A percentile compares a stretch with the other conserved stretches of the same genome.
Evolutionary conservation across 2,888 invertebrate species (phyloP).

Genomic region (Drosophila antonietae): DNA sequence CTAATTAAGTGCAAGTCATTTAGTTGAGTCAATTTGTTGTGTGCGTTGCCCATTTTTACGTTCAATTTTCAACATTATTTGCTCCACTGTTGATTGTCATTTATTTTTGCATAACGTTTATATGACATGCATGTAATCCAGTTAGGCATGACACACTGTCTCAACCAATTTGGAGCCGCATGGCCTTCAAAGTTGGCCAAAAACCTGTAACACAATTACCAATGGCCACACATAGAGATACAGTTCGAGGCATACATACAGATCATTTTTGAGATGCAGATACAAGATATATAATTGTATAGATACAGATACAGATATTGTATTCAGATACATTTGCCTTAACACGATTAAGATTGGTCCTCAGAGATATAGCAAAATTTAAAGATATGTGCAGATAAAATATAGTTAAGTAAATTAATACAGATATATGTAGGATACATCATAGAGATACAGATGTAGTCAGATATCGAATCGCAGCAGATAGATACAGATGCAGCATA

Average conservation of each 20-base stretch:
- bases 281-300: background rate
- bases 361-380: background rate
- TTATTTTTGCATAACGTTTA: slow-evolving; percentile 46
- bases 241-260: background rate
- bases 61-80: slow-evolving; percentile 17
- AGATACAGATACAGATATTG: background rate
- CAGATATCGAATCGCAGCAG: background rate
- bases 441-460: background rate
- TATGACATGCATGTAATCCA: slow-evolving; percentile 29
- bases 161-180: slow-evolving; percentile 14
- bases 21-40: slow-evolving; percentile 9
- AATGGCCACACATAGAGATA: slow-evolving; percentile 32
- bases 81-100: slow-evolving; percentile 18
- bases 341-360: background rate
- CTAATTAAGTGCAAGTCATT: slow-evolving; percentile 50
- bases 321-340: no score
- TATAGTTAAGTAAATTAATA: no score
- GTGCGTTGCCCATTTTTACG: background rate
- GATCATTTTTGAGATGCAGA: background rate
- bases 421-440: slow-evolving; percentile 5
- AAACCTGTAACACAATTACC: slow-evolving; percentile 40
- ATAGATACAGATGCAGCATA: slow-evolving; percentile 10
- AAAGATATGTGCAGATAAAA: slow-evolving; percentile 5
- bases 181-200: slow-evolving; percentile 56
- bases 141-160: slow-evolving; percentile 43